Evolutionary conservation across 2,797 vertebrate genomes (phyloP).

Genomic region (Nyctalus aviator): DNA sequence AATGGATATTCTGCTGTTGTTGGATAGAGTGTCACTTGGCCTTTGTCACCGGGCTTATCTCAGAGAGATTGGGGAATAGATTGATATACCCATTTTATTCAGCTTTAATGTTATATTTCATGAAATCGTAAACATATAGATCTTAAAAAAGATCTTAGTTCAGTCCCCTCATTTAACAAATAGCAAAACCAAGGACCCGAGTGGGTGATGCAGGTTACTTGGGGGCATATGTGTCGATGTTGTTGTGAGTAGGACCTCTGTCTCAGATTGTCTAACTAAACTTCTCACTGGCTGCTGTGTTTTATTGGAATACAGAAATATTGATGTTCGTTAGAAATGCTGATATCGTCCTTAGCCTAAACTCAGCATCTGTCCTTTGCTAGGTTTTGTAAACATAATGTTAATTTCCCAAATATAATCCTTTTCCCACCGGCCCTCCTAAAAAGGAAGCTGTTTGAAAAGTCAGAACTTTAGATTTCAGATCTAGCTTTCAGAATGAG

Average conservation of each 20-base stretch:
- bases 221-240: not conserved
- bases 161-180: not conserved
- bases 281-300: not conserved
- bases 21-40: not conserved
- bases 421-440: not conserved
- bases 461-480: not conserved
- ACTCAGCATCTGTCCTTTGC: not conserved
- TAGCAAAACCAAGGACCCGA: not conserved
- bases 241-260: not conserved
- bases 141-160: not conserved
- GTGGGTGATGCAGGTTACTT: not conserved
- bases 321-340: not conserved
- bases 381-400: not conserved
- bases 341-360: not conserved
- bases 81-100: not conserved
- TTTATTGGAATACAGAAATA: not conserved
- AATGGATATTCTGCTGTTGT: not conserved
- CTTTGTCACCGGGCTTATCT: not conserved
- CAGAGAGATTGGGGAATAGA: not conserved
- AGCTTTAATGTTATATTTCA: not conserved
- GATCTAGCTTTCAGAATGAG: not conserved
- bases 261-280: not conserved
- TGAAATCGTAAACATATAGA: not conserved
- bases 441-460: not conserved
- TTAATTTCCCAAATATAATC: slow-evolving; percentile 3